Percentiles rank a stretch among this genome's conserved stretches.
Evolutionary conservation across 2,113 vertebrate genomes (phyloP).

Genomic region (Phylloscopus trochiloides): DNA sequence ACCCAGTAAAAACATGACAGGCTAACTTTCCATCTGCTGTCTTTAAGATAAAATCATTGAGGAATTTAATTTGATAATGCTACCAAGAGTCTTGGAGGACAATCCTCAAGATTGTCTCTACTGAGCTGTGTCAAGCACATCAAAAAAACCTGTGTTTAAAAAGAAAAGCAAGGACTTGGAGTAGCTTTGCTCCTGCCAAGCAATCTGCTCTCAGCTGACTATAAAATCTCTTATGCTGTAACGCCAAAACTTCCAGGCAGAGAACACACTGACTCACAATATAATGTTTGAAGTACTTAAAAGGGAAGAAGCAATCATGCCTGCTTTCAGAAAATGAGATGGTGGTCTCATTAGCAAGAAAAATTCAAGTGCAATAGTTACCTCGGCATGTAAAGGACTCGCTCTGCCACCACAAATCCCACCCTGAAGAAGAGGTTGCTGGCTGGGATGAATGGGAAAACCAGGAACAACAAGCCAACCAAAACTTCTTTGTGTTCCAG

Average conservation of each 20-base stretch:
- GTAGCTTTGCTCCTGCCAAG: conserved; percentile 18
- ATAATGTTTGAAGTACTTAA: neutral
- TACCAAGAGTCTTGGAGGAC: neutral
- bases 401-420: conserved; percentile 96
- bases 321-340: conserved; percentile 11
- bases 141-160: neutral
- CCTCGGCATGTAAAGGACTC: conserved; percentile 99
- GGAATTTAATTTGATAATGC: neutral
- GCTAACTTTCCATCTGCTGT: neutral
- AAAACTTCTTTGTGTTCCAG: conserved; percentile 86
- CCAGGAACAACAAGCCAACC: conserved; percentile 89
- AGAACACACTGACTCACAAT: neutral
- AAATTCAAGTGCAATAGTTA: conserved; percentile 67
- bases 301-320: neutral
- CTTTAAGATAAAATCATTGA: neutral
- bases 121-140: neutral
- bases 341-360: conserved; percentile 28
- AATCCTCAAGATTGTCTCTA: neutral
- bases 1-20: neutral
- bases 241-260: neutral
- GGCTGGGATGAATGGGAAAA: conserved; percentile 96
- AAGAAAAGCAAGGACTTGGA: neutral
- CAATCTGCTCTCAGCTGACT: neutral
- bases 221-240: neutral
- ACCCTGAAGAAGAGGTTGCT: conserved; percentile 98